Evolutionary conservation across 2,888 invertebrate genomes (phyloP), one percentile per base, ranked within the genome.

Genomic region (Polia nebulosa): DNA sequence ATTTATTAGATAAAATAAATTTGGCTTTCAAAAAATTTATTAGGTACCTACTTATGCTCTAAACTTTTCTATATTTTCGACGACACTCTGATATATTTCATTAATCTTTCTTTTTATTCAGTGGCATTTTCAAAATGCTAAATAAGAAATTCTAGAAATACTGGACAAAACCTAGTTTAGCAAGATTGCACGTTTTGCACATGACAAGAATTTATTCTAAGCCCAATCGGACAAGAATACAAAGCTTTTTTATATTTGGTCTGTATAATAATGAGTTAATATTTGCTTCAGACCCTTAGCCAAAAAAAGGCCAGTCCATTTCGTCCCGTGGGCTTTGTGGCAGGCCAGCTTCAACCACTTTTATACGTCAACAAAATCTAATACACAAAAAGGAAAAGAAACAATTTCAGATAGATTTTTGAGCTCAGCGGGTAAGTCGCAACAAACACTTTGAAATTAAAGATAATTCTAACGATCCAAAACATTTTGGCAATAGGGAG

Each of bases 291-390:
- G 27, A 36, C 27, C 27, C 27, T 53, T 34, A 20, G n/a, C 39
- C 36, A n/a, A 39, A 63, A 45, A 51, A 53, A 32, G 20, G 25
- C 0, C 39, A 6, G 32, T 29, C 32, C 13, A 34, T 41, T 47
- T 32, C 22, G 27, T 55, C 47, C 15, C 32, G 7, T 0, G 34
- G n/a, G n/a, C 4, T 17, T 47, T 22, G n/a, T 41, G n/a, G 17
- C 11, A 22, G 52, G 25, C 22, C 39, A n/a, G 25, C n/a, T 13
- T 29, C 15, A 39, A 32, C 32, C n/a, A 27, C 34, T 47, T 53
- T 49, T 29, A 17, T 49, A 5, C 27, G 11, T n/a, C 74, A 45
- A 63, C 25, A 53, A 55, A 47, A 72, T 72, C 15, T 22, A 45
- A 39, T 17, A 25, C 13, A 52, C 17, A 13, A 25, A 22, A 11